phyloP scores from a whole-genome alignment of 1,140 invertebrate species.

The Pollicipes pollicipes region DNA sequence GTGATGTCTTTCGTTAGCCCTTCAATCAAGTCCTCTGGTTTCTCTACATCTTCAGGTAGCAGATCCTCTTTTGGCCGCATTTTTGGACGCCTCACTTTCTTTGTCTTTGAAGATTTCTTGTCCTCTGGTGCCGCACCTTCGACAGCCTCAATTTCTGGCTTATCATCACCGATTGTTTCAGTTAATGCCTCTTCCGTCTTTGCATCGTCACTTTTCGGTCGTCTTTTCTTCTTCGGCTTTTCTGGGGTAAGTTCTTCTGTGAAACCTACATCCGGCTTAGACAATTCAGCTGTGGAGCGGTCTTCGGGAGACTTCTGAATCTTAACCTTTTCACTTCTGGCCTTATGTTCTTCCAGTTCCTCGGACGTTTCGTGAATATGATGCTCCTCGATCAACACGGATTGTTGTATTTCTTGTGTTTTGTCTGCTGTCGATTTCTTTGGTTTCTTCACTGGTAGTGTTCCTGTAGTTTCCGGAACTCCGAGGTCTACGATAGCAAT shows the following conservation, averaged over 20 bases:
- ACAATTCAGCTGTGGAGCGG: neutral
- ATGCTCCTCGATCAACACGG: conserved; percentile 6
- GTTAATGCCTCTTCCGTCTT: conserved; percentile 5
- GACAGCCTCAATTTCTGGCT: conserved; percentile 9
- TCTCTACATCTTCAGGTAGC: no score
- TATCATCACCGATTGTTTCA: conserved; percentile 12
- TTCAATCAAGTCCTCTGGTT: no score
- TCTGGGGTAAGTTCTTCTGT: neutral
- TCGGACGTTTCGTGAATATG: conserved; percentile 5
- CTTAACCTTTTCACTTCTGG: neutral
- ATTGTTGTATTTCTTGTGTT: no score
- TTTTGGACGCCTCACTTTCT: no score
- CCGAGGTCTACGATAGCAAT: no score
- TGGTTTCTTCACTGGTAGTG: no score
- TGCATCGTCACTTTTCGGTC: conserved; percentile 11
- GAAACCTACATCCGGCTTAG: neutral
- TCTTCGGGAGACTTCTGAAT: neutral
- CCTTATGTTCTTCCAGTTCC: conserved; percentile 10
- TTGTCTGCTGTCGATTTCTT: no score
- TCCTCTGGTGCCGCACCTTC: conserved; percentile 4
- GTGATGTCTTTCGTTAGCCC: no score
- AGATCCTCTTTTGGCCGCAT: no score
- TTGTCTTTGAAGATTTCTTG: neutral
- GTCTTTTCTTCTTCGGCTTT: conserved; percentile 11
- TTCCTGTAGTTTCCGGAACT: no score